phyloP scores from a whole-genome alignment of 2,113 vertebrate species.

The Tauraco erythrolophus region DNA sequence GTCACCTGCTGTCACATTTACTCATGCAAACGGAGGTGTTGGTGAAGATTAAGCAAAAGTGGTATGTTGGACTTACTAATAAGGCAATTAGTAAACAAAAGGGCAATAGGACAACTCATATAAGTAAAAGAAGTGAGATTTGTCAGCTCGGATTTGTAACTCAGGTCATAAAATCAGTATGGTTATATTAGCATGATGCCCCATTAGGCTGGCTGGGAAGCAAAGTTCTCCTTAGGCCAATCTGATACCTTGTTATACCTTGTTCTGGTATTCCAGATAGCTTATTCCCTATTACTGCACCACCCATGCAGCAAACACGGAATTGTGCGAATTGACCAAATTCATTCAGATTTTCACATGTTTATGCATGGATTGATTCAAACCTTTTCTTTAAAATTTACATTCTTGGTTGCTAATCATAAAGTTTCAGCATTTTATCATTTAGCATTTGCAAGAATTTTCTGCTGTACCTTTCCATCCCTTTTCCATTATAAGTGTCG shows the following conservation, averaged over 20 bases:
- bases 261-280: not conserved
- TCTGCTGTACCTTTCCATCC: not conserved
- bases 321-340: not conserved
- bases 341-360: not conserved
- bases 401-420: not conserved
- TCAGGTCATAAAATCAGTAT: not conserved
- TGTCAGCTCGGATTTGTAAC: not conserved
- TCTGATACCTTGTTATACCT: not conserved
- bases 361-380: not conserved
- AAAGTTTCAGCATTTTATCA: not conserved
- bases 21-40: not conserved
- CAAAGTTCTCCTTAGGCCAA: not conserved
- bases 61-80: not conserved
- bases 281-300: not conserved
- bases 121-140: not conserved
- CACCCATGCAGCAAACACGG: not conserved
- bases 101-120: not conserved
- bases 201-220: not conserved
- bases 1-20: not conserved
- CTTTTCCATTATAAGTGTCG: not conserved
- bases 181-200: not conserved
- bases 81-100: constrained; percentile 36
- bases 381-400: not conserved
- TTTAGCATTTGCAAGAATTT: not conserved
- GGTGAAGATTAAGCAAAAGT: not conserved